phyloP scores from a whole-genome alignment of 2,113 vertebrate species.

The Hemibagrus wyckioides region DNA sequence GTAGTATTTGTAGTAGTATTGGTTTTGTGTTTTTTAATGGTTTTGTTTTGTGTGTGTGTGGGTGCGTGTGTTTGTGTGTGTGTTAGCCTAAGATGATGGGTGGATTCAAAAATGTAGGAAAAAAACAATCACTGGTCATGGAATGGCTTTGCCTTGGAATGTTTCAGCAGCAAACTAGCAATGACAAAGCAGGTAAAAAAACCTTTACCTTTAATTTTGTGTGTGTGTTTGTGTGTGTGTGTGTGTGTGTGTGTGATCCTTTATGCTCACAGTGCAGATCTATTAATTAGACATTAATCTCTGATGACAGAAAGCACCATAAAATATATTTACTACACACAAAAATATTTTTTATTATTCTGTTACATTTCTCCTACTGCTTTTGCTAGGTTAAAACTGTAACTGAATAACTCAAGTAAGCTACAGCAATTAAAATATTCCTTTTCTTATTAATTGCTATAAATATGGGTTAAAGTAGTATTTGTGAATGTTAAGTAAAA shows the following conservation, averaged over 20 bases:
- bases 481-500: background rate
- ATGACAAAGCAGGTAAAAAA: constrained; percentile 71
- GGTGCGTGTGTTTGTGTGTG: constrained; percentile 17
- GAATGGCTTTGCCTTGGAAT: constrained; percentile 85
- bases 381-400: background rate
- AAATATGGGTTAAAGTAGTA: background rate
- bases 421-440: background rate
- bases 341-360: background rate
- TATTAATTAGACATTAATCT: background rate
- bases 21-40: background rate
- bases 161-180: constrained; percentile 23
- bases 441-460: too few relatives aligned
- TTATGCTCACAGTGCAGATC: background rate
- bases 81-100: constrained; percentile 60
- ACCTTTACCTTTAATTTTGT: too few relatives aligned
- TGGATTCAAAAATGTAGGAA: constrained; percentile 51
- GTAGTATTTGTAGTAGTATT: background rate
- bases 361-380: background rate
- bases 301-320: background rate
- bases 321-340: background rate
- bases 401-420: background rate
- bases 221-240: background rate
- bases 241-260: background rate
- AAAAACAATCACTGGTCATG: constrained; percentile 71
- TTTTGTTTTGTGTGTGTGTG: constrained; percentile 7